These are phyloP conservation scores for Drosophila incognita DNA, from an alignment of 2,888 invertebrate genomes.

Conservation along the genomic window DNA sequence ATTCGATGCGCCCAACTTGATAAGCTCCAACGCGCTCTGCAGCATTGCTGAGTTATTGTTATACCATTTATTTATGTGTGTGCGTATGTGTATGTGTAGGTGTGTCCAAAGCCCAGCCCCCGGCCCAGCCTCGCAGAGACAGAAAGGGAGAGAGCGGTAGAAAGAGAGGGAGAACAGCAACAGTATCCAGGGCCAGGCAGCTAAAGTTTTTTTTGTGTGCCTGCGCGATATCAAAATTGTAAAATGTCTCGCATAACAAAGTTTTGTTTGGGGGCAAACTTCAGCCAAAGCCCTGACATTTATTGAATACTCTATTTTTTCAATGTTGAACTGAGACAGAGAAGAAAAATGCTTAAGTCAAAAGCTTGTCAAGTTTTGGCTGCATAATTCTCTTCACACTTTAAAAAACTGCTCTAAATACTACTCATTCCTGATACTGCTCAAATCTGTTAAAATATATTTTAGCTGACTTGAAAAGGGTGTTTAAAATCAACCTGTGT, in stretches of 20 bases:
- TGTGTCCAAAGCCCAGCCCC: conserved; percentile 66
- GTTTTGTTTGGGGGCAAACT: conserved; percentile 28
- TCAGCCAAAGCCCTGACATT: conserved; percentile 22
- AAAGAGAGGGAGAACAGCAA: background rate
- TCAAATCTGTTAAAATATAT: background rate
- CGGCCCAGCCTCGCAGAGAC: conserved; percentile 5
- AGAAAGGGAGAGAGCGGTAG: background rate
- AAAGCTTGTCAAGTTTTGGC: background rate
- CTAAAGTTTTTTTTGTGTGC: conserved; percentile 45
- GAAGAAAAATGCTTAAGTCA: background rate
- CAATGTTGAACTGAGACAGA: background rate
- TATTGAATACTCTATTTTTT: conserved; percentile 34
- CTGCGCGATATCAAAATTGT: conserved; percentile 55
- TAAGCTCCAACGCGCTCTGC: conserved; percentile 66
- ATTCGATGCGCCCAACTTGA: conserved; percentile 79
- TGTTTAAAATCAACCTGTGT: conserved; percentile 24
- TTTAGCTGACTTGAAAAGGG: background rate
- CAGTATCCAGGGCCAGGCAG: conserved; percentile 26
- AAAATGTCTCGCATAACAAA: conserved; percentile 62
- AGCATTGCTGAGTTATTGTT: conserved; percentile 71
- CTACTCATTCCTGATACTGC: too few relatives aligned
- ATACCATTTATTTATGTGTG: conserved; percentile 43
- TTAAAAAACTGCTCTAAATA: background rate
- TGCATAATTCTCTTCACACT: background rate
- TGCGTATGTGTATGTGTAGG: conserved; percentile 42